phyloP scores from a whole-genome alignment of 2,113 vertebrate species.

The Urocynchramus pylzowi region DNA sequence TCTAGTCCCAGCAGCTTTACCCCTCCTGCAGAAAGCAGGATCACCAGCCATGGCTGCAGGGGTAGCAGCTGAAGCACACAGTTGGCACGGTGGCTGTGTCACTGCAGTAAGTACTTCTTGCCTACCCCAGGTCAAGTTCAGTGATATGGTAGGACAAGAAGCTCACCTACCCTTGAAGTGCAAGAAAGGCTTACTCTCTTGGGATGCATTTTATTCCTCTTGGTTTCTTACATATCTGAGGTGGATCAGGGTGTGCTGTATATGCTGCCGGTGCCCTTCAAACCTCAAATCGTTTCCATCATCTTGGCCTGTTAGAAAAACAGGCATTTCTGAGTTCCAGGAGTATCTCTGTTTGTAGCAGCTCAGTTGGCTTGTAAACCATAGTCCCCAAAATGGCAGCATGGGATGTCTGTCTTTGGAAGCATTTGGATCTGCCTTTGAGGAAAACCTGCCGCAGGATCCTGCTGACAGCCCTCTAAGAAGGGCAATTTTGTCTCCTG shows the following conservation, averaged over 20 bases:
- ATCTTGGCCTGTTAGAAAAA: neutral
- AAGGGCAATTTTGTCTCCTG: neutral
- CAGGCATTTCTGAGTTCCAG: neutral
- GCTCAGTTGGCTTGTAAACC: neutral
- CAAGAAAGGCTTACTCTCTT: neutral
- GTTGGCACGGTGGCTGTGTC: neutral
- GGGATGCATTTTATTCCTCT: neutral
- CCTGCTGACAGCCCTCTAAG: neutral
- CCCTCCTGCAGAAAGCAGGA: neutral
- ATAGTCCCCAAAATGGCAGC: neutral
- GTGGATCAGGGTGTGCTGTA: neutral
- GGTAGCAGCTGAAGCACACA: neutral
- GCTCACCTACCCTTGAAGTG: neutral
- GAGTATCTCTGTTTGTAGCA: neutral
- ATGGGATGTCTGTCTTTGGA: fast-evolving
- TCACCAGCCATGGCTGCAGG: neutral
- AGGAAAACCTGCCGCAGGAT: neutral
- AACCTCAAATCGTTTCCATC: neutral
- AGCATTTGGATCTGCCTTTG: neutral
- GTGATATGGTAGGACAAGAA: neutral
- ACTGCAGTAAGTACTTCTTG: neutral
- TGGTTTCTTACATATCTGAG: neutral
- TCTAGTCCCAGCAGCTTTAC: neutral
- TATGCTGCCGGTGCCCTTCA: neutral
- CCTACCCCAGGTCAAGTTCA: neutral